Conservation (phyloP, 2,113 vertebrate species). For the Anhinga anhinga region DNA sequence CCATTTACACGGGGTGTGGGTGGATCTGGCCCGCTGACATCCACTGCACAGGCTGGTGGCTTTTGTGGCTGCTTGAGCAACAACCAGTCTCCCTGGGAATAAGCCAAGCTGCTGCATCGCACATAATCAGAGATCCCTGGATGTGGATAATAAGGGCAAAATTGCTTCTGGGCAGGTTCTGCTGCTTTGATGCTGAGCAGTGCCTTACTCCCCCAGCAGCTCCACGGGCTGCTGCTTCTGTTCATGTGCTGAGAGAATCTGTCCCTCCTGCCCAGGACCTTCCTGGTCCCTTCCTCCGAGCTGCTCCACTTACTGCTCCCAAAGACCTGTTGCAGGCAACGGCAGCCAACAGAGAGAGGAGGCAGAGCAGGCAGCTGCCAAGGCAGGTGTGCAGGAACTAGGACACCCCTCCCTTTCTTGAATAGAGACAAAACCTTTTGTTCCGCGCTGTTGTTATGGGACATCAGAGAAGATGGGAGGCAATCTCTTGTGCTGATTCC, state of each 20-base stretch:
- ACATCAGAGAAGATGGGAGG: background rate
- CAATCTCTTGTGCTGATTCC: background rate
- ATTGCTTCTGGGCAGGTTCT: background rate
- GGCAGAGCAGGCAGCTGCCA: background rate
- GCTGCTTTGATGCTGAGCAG: background rate
- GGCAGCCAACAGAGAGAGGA: rapidly evolving
- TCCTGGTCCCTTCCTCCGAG: background rate
- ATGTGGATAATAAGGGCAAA: background rate
- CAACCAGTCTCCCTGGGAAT: background rate
- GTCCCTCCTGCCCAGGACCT: background rate
- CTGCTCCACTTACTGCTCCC: background rate
- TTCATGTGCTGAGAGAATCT: rapidly evolving
- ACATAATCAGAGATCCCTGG: rapidly evolving
- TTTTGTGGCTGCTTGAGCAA: background rate
- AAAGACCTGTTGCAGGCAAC: background rate
- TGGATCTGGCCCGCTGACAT: background rate
- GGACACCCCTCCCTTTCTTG: background rate
- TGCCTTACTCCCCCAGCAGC: background rate
- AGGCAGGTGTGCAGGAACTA: background rate
- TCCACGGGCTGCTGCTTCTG: background rate
- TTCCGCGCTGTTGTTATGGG: background rate
- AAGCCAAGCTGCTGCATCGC: background rate
- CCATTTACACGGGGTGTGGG: rapidly evolving
- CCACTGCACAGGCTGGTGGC: background rate
- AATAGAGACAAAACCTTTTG: background rate